These are phyloP conservation scores for Anguilla obscura DNA, from an alignment of 2,797 vertebrate species.

Conservation along the genomic window DNA sequence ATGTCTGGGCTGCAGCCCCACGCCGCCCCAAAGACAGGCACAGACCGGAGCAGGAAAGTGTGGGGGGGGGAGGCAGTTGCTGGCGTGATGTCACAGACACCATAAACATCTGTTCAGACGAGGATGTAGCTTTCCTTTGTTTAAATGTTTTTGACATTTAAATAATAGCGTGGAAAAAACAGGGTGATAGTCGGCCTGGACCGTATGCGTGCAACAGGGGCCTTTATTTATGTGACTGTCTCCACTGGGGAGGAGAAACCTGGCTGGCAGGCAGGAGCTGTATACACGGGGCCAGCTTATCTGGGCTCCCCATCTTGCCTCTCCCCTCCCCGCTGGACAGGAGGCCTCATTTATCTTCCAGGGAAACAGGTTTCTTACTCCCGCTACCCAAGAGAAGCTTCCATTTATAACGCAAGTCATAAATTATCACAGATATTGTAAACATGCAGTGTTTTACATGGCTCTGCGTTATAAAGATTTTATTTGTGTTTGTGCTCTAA, in stretches of 20 bases:
- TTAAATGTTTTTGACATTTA: conserved; percentile 77
- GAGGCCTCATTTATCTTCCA: conserved; percentile 29
- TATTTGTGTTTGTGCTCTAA: neutral
- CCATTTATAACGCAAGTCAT: neutral
- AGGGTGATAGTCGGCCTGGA: neutral
- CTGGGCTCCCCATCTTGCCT: conserved; percentile 24
- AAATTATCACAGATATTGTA: neutral
- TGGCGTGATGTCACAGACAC: conserved; percentile 67
- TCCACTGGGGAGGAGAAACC: conserved; percentile 28
- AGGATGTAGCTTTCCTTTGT: conserved; percentile 76
- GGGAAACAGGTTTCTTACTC: conserved; percentile 27
- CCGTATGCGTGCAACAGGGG: conserved; percentile 24
- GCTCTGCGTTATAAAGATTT: neutral
- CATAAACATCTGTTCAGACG: conserved; percentile 75
- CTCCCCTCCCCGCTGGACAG: conserved; percentile 28
- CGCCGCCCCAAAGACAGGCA: neutral
- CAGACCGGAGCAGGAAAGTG: neutral
- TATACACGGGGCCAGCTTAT: conserved; percentile 28
- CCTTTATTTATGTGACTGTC: conserved; percentile 38
- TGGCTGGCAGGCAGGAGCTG: conserved; percentile 29
- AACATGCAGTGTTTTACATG: neutral
- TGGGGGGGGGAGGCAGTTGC: neutral
- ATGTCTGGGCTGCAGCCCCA: conserved; percentile 20
- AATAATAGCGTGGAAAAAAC: conserved; percentile 65
- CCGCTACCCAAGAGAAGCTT: conserved; percentile 18